phyloP scores from a whole-genome alignment of 2,888 invertebrate genomes.

The Platycnemis pennipes region DNA sequence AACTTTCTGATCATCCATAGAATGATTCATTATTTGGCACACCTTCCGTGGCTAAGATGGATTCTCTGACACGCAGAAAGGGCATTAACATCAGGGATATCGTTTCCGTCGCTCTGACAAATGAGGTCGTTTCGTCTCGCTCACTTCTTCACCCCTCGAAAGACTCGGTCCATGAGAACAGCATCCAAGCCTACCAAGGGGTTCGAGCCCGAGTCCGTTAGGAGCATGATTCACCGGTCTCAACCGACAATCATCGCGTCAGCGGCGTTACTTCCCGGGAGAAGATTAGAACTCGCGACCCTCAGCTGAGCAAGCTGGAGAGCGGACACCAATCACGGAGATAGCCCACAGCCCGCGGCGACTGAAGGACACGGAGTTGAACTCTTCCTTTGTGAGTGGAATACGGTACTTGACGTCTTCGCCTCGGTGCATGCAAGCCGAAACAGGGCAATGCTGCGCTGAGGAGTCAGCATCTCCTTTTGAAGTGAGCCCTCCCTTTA shows the following conservation, averaged over 20 bases:
- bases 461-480: background rate
- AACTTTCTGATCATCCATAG: too few relatives aligned
- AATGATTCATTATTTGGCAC: background rate
- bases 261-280: background rate
- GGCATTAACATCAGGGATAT: background rate
- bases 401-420: background rate
- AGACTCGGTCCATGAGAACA: background rate
- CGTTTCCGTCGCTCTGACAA: background rate
- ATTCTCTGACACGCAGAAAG: background rate
- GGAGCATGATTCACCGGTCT: background rate
- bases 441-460: background rate
- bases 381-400: background rate
- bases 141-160: background rate
- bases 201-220: background rate
- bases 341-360: background rate
- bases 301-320: background rate
- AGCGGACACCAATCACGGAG: background rate
- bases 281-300: slow-evolving; percentile 11
- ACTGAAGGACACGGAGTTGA: background rate
- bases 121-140: background rate
- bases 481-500: background rate
- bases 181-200: background rate
- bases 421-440: background rate
- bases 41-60: background rate
- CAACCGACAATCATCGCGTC: background rate